These are phyloP conservation scores for Sakesphorus luctuosus DNA, from an alignment of 2,113 vertebrate genomes.

Conservation along the genomic window DNA sequence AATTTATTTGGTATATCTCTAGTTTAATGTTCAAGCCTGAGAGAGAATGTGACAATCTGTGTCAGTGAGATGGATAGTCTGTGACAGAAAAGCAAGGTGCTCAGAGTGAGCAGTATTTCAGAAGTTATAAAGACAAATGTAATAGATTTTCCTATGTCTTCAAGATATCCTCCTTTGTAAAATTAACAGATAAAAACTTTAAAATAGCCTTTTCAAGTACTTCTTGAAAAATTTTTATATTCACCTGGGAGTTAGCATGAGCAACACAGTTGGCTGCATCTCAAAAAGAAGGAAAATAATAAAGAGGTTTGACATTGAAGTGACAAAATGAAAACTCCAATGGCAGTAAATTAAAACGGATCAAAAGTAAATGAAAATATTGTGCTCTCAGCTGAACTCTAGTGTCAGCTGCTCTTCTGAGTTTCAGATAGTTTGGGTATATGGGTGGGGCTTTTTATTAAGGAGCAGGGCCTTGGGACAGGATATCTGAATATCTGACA, in stretches of 20 bases:
- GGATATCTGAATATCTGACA: background rate
- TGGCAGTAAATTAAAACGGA: background rate
- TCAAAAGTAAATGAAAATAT: background rate
- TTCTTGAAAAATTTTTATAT: background rate
- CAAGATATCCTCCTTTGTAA: background rate
- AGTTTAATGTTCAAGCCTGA: background rate
- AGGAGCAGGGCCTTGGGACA: background rate
- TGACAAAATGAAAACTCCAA: background rate
- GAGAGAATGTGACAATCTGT: background rate
- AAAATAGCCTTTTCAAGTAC: background rate
- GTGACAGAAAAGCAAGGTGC: background rate
- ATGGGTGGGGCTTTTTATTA: background rate
- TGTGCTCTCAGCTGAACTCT: background rate
- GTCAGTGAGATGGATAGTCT: background rate
- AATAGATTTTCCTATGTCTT: background rate
- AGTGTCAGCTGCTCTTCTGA: background rate
- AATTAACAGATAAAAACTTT: background rate
- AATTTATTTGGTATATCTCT: background rate
- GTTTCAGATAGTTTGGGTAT: background rate
- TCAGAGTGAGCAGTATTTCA: background rate
- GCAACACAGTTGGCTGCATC: background rate
- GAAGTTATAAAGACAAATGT: background rate
- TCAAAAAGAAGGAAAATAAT: background rate
- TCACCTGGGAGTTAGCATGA: background rate
- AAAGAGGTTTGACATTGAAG: background rate